phyloP scores from a whole-genome alignment of 2,888 invertebrate genomes.

The Itoplectis maculator region DNA sequence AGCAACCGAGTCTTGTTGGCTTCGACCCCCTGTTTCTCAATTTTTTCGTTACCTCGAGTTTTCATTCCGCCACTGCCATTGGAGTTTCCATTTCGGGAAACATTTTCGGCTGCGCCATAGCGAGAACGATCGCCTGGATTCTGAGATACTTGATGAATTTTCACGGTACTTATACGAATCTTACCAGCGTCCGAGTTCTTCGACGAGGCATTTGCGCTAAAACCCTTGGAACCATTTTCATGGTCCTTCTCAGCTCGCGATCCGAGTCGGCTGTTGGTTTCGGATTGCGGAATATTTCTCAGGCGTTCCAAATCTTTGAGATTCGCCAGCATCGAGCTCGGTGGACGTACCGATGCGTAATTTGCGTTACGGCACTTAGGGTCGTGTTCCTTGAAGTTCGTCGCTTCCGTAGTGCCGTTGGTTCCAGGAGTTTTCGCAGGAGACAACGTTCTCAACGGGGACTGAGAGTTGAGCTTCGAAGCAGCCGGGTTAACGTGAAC shows the following conservation, averaged over 20 bases:
- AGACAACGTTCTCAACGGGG: constrained; percentile 12
- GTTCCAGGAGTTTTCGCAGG: constrained; percentile 29
- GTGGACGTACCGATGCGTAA: constrained; percentile 58
- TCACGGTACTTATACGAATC: constrained; percentile 78
- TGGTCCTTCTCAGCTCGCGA: constrained; percentile 27
- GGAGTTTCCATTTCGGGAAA: constrained; percentile 1
- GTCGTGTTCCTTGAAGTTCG: neutral
- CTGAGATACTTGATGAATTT: constrained; percentile 80
- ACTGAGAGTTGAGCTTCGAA: constrained; percentile 28
- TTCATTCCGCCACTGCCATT: constrained; percentile 1
- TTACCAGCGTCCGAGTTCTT: constrained; percentile 72
- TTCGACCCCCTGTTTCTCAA: constrained; percentile 69
- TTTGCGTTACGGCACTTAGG: constrained; percentile 21
- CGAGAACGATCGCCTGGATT: constrained; percentile 59
- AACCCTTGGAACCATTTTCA: constrained; percentile 15
- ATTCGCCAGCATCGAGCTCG: constrained; percentile 79
- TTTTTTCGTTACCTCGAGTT: constrained; percentile 64
- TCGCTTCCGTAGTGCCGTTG: constrained; percentile 26
- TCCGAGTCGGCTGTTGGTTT: constrained; percentile 62
- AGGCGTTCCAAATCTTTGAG: constrained; percentile 79
- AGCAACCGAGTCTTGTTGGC: constrained; percentile 73
- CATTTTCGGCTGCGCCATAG: neutral
- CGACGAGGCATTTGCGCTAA: neutral
- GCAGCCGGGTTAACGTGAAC: constrained; percentile 73
- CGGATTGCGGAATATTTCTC: constrained; percentile 75